phyloP scores from a whole-genome alignment of 2,797 vertebrate species.

The Masticophis lateralis region DNA sequence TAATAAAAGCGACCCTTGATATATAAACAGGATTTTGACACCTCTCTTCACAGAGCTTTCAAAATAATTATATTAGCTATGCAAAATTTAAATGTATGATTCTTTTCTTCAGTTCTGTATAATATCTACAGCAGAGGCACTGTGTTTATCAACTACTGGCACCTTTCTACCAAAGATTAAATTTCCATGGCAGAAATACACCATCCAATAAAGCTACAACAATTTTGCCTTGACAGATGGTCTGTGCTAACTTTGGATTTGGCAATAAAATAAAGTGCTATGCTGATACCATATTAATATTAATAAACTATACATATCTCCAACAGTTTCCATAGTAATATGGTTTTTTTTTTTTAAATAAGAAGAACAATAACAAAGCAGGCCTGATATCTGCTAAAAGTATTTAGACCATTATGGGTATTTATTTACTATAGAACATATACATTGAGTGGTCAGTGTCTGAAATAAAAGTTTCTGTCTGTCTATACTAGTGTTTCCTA shows the following conservation, averaged over 20 bases:
- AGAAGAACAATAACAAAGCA: neutral
- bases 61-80: conserved; percentile 56
- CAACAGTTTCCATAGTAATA: conserved; percentile 6
- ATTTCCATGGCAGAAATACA: conserved; percentile 29
- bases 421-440: neutral
- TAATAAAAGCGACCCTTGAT: conserved; percentile 41
- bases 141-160: conserved; percentile 48
- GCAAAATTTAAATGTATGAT: conserved; percentile 30
- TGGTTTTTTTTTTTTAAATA: neutral
- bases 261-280: conserved; percentile 1
- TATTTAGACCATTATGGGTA: neutral
- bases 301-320: neutral
- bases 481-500: neutral
- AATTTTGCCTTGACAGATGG: neutral
- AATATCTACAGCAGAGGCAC: conserved; percentile 35
- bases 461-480: neutral
- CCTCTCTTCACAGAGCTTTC: conserved; percentile 56
- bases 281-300: neutral
- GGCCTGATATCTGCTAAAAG: neutral
- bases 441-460: neutral
- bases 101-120: conserved; percentile 47
- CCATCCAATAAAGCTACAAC: neutral
- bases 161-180: conserved; percentile 33
- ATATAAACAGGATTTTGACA: conserved; percentile 49
- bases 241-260: neutral